These are phyloP conservation scores for Phrynosoma blainvillii DNA, from an alignment of 2,113 vertebrate genomes.

Conservation along the genomic window DNA sequence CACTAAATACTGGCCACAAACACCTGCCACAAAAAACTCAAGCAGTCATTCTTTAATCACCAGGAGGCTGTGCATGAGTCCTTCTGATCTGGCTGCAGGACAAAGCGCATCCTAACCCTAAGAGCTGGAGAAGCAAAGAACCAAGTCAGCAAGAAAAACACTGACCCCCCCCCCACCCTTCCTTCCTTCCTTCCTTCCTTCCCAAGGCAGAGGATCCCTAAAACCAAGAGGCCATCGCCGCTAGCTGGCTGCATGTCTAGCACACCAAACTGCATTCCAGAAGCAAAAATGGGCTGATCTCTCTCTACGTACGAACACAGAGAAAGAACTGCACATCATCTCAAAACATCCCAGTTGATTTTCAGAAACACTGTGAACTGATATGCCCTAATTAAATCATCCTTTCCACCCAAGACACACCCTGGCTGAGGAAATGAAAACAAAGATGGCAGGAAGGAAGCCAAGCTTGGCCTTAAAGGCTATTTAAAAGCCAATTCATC, in stretches of 20 bases:
- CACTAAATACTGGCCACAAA: slow-evolving; percentile 24
- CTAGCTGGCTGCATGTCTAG: neutral
- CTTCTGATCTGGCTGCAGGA: neutral
- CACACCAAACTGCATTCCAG: neutral
- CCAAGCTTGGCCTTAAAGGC: neutral
- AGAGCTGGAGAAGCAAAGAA: neutral
- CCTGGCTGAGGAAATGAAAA: neutral
- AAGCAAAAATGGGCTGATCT: neutral
- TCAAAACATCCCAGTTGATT: neutral
- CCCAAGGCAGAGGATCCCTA: neutral
- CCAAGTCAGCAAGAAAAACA: neutral
- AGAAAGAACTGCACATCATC: neutral
- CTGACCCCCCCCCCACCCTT: too few species aligned
- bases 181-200: neutral
- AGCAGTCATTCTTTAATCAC: neutral
- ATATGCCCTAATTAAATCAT: neutral
- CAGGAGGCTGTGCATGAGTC: neutral
- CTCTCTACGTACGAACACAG: neutral
- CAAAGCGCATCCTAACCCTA: neutral
- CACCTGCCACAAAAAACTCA: neutral
- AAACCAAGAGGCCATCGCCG: neutral
- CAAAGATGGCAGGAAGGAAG: neutral
- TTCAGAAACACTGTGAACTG: neutral
- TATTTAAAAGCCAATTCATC: neutral
- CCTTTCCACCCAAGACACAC: neutral